Evolutionary conservation across 2,888 invertebrate species (phyloP).

Genomic region (Prosapia bicincta): DNA sequence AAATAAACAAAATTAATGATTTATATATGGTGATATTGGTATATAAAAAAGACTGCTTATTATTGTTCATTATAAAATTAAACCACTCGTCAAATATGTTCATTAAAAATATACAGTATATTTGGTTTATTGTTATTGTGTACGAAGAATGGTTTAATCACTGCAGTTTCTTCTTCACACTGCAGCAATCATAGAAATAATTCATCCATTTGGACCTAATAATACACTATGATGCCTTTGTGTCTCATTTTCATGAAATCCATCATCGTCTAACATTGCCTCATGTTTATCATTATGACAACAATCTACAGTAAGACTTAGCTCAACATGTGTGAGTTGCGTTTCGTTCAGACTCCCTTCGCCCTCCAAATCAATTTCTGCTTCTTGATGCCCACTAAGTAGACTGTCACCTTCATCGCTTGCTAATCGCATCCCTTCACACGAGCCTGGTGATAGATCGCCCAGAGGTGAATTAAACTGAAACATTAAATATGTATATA

Average conservation of each 20-base stretch:
- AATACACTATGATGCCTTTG: slow-evolving; percentile 14
- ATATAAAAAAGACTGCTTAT: not conserved
- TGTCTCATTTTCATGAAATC: slow-evolving; percentile 32
- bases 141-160: not conserved
- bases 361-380: not conserved
- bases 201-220: slow-evolving; percentile 29
- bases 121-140: not conserved
- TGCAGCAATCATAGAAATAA: not conserved
- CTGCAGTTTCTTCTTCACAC: not conserved
- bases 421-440: slow-evolving; percentile 16
- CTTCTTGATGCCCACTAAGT: slow-evolving; percentile 23
- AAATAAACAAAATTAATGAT: no score
- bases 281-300: slow-evolving; percentile 18
- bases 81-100: not conserved
- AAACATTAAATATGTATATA: no score
- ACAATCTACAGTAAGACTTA: slow-evolving; percentile 6
- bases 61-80: not conserved
- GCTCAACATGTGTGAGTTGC: slow-evolving; percentile 6
- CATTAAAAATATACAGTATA: not conserved
- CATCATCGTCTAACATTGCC: slow-evolving; percentile 26
- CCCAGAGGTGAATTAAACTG: slow-evolving; percentile 17
- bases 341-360: slow-evolving; percentile 27
- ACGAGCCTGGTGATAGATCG: slow-evolving; percentile 19
- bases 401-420: slow-evolving; percentile 30
- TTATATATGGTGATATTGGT: no score